phyloP scores from a whole-genome alignment of 2,797 vertebrate species.

The Enteromius fasciolatus region DNA sequence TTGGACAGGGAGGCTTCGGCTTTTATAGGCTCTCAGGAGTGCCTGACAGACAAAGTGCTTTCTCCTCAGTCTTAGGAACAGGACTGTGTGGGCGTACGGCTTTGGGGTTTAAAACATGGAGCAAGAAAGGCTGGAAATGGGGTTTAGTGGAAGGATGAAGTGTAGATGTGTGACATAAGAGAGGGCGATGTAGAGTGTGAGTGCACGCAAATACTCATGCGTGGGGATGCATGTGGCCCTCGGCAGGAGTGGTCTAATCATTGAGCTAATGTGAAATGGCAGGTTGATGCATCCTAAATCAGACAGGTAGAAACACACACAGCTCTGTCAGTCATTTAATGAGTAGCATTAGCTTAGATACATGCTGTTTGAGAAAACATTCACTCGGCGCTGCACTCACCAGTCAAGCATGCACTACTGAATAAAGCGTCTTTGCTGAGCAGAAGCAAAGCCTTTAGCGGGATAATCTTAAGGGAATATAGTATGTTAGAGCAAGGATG shows the following conservation, averaged over 20 bases:
- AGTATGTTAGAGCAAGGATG: conserved; percentile 13
- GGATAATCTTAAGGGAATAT: conserved; percentile 10
- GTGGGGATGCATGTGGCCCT: conserved; percentile 4
- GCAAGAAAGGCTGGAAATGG: conserved; percentile 18
- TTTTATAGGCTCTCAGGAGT: conserved; percentile 30
- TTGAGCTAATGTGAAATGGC: conserved; percentile 57
- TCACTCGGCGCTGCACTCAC: conserved; percentile 31
- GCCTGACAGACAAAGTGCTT: conserved; percentile 36
- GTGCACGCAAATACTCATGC: conserved; percentile 15
- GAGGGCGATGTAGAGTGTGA: not conserved
- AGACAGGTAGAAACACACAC: conserved; percentile 61
- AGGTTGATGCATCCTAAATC: conserved; percentile 62
- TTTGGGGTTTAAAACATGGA: conserved; percentile 35
- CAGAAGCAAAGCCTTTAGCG: conserved; percentile 4
- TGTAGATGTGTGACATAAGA: conserved; percentile 4
- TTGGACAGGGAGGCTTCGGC: not conserved
- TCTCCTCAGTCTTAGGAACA: conserved; percentile 11
- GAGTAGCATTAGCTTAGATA: conserved; percentile 56
- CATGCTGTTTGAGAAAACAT: conserved; percentile 56
- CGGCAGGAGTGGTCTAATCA: conserved; percentile 47
- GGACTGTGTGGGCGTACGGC: conserved; percentile 18
- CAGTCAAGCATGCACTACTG: conserved; percentile 21
- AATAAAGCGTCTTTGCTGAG: conserved; percentile 11
- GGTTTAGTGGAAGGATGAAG: conserved; percentile 37
- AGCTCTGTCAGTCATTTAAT: conserved; percentile 59